Base-by-base conservation (phyloP, 2,797 vertebrate genomes). In the Poecilia picta region DNA sequence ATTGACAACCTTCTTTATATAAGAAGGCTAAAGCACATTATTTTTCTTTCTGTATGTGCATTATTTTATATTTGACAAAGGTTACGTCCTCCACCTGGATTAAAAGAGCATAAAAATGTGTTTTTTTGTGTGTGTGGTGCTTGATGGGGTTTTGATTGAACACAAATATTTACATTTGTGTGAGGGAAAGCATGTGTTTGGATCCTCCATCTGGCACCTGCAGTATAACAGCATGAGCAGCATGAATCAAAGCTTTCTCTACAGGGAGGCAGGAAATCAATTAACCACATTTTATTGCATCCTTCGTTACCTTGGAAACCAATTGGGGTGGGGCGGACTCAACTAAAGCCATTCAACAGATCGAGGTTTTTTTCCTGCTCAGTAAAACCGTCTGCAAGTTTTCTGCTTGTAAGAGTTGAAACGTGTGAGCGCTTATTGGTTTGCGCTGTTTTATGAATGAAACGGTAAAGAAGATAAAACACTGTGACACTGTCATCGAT, bases 281-380 rank as follows among this genome's bases (percentile, higher is more conserved):
- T 89, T 80, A 68, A 76, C 80, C 76, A 85, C 36, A 73, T 84
- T 92, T 91, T 91, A 91, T 89, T 92, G 92, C 94, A 90, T 93
- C 93, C 78, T 92, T 91, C 85, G 95, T 96, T 95, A 93, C 94
- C 91, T 83, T 93, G 94, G 95, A 93, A 95, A 95, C 95, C 80
- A 84, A 73, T 73, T 78, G 39, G 47, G 76, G 71, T 5, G 51
- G 53, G 77, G 28, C 6, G 31, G 6, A 68, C 74, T 84, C 23
- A 57, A 2, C 78, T 82, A 75, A 76, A 81, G 74, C 76, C 73
- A 74, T 87, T 89, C 23, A 43, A 64, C 62, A 64, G 31, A 20
- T 36, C 31, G 8, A 2, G 45, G 46, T 43, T 43, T 8, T 33
- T 33, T 68, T 25, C 41, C 36, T 41, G 20, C 23, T 70, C 39